Evolutionary conservation across 2,797 vertebrate species (phyloP).

Genomic region (Anabacerthia variegaticeps): DNA sequence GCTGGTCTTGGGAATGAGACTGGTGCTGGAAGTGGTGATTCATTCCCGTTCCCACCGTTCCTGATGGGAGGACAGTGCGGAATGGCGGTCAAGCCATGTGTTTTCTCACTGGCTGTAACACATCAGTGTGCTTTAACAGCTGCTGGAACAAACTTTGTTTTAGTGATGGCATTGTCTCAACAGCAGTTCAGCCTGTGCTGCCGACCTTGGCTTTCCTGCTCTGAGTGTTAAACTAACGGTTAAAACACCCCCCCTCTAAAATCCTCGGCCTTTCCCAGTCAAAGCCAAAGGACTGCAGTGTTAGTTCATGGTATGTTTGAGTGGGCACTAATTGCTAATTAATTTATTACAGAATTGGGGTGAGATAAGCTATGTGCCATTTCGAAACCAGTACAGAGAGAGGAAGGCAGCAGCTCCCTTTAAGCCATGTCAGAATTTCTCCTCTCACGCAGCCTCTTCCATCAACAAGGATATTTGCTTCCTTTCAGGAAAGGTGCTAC

Average conservation of each 20-base stretch:
- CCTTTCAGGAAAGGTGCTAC: slow-evolving; percentile 46
- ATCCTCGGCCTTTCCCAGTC: neutral
- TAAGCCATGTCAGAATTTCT: neutral
- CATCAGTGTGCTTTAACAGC: neutral
- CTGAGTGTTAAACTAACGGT: neutral
- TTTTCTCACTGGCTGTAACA: neutral
- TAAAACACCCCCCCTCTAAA: rapidly evolving
- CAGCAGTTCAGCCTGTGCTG: neutral
- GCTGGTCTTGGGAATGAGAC: neutral
- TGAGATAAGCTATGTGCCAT: neutral
- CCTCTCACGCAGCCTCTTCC: neutral
- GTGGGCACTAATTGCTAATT: neutral
- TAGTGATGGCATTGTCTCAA: neutral
- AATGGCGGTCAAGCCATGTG: neutral
- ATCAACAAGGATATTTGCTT: slow-evolving; percentile 40
- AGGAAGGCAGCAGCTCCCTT: neutral
- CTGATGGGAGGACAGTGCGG: rapidly evolving
- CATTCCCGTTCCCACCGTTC: neutral
- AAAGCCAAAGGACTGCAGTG: neutral
- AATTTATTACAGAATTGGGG: neutral
- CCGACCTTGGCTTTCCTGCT: slow-evolving; percentile 56
- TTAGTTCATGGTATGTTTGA: neutral
- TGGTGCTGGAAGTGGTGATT: neutral
- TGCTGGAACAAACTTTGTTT: neutral
- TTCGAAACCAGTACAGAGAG: neutral